Evolutionary conservation across 2,888 invertebrate species (phyloP), one percentile per base, ranked within the genome.

Genomic region (Erpobdella octoculata): DNA sequence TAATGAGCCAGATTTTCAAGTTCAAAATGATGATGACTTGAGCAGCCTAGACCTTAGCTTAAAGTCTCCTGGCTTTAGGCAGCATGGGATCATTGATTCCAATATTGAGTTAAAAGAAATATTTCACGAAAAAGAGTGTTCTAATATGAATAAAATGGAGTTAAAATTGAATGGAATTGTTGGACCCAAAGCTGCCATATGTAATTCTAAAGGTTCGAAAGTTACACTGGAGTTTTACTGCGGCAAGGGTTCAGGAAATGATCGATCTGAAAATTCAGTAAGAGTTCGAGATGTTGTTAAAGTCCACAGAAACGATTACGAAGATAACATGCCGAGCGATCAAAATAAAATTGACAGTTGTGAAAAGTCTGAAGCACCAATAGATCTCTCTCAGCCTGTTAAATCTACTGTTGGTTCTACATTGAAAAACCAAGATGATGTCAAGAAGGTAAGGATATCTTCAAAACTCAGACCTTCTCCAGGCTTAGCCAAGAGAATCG

Each of bases 161-260:
- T 53, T 53, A 15, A 53, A 53, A 28, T n/a, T 53, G 8, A 53
- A 53, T n/a, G 53, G 53, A 5, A 53, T 53, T 21, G 28, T 53
- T 15, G 53, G 53, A 53, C 21, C 53, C 21, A 53, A 53, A 28
- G 21, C 53, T 1, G 53, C 53, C n/a, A 53, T 53, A 53, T 25
- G 53, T 37, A 21, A n/a, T 46, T 41, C 41, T 21, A 69, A 69
- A 28, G 69, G 48, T 15, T 58, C 69, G 35, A 69, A 69, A 46
- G 69, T 69, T 12, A 69, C 53, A n/a, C 35, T 69, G 58, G 69
- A 69, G 35, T 69, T 69, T 46, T 69, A 48, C 37, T 69, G 69
- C 36, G n/a, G 35, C 15, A 48, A 69, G 53, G 53, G 28, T 33
- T 8, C 33, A 21, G 58, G 21, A 18, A 28, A 35, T 15, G 58